Percentiles rank a stretch among this genome's conserved stretches.
phyloP scores from a whole-genome alignment of 2,113 vertebrate species.

The Xyliphius kryptos region DNA sequence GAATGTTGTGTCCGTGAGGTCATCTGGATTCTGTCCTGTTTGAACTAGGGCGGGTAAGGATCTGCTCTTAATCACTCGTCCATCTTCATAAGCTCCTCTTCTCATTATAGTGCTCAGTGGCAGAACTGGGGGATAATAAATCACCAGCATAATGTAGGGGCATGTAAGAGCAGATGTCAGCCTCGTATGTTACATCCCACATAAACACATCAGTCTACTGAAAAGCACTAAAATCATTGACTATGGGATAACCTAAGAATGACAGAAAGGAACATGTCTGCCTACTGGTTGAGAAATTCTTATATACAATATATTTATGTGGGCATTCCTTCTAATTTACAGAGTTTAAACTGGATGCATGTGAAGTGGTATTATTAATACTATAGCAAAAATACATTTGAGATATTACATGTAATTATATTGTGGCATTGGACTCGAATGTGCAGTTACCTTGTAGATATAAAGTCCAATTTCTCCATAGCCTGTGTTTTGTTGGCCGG shows the following conservation, averaged over 20 bases:
- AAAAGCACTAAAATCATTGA: conserved; percentile 18
- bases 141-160: conserved; percentile 58
- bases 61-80: conserved; percentile 63
- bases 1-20: conserved; percentile 29
- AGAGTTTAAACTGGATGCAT: too few relatives aligned
- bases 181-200: conserved; percentile 53
- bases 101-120: conserved; percentile 58
- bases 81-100: conserved; percentile 57
- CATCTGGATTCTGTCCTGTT: conserved; percentile 36
- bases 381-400: too few relatives aligned
- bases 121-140: conserved; percentile 57
- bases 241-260: conserved; percentile 4
- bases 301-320: too few relatives aligned
- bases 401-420: too few relatives aligned
- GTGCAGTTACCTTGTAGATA: not conserved
- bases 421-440: too few relatives aligned
- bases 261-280: conserved; percentile 40
- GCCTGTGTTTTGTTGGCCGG: too few relatives aligned
- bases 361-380: too few relatives aligned
- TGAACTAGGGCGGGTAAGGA: conserved; percentile 48
- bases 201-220: conserved; percentile 37
- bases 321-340: too few relatives aligned
- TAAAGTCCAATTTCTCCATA: conserved; percentile 12
- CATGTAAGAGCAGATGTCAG: conserved; percentile 49
- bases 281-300: conserved; percentile 34